These are phyloP conservation scores for Condylura cristata DNA, from an alignment of 2,113 vertebrate genomes.

Conservation along the genomic window DNA sequence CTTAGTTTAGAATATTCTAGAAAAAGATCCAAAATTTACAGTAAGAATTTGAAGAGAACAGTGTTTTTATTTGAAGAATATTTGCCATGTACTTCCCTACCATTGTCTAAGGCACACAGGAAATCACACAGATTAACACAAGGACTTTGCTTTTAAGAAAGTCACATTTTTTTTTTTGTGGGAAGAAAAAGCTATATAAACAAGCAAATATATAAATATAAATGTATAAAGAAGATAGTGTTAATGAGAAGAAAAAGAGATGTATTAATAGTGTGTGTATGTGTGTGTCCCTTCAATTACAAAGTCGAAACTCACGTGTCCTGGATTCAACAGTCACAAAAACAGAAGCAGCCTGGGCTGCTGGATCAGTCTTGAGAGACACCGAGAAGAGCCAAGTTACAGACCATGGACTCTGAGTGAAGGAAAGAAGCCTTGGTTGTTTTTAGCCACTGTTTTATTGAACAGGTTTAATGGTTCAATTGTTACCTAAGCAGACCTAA, in stretches of 20 bases:
- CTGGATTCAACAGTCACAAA: not conserved
- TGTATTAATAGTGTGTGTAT: not conserved
- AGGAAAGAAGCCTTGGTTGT: not conserved
- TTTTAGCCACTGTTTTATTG: not conserved
- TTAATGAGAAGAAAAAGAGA: not conserved
- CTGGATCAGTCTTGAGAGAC: not conserved
- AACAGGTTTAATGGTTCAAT: not conserved
- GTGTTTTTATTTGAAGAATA: conserved; percentile 27
- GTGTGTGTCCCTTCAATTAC: not conserved
- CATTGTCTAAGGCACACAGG: not conserved
- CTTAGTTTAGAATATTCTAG: conserved; percentile 35
- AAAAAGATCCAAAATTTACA: conserved; percentile 9
- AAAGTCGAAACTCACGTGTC: not conserved
- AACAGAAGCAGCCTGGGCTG: not conserved
- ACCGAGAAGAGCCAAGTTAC: not conserved
- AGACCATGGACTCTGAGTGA: not conserved
- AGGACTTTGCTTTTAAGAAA: conserved; percentile 5
- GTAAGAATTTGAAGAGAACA: not conserved
- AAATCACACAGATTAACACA: not conserved
- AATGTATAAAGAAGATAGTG: no score
- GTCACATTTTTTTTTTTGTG: not conserved
- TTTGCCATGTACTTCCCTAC: not conserved
- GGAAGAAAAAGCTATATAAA: not conserved
- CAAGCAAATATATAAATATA: not conserved
- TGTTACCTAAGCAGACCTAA: conserved; percentile 19